Evolutionary conservation across 2,113 vertebrate species (phyloP).

Genomic region (Ovis aries): DNA sequence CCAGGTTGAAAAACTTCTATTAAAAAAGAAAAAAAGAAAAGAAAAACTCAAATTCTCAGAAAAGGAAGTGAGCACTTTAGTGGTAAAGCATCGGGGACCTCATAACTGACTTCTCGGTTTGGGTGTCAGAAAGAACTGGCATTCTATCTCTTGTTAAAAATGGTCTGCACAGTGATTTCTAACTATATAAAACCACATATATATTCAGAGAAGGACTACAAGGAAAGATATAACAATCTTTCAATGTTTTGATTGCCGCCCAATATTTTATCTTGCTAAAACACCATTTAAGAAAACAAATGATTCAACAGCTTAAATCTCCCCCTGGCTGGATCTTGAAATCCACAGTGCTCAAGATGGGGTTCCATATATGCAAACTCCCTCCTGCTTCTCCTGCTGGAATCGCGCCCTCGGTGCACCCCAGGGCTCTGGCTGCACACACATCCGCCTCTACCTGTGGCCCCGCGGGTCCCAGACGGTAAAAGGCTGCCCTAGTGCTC

Average conservation of each 20-base stretch:
- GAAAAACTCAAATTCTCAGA: neutral
- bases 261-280: conserved; percentile 14
- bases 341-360: neutral
- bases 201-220: neutral
- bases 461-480: accelerated
- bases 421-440: neutral
- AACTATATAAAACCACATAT: neutral
- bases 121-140: neutral
- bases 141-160: neutral
- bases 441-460: neutral
- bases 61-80: neutral
- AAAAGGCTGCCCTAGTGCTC: neutral
- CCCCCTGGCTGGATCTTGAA: neutral
- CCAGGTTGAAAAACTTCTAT: neutral
- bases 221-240: conserved; percentile 16
- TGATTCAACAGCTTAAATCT: neutral
- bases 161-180: neutral
- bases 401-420: neutral
- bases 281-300: neutral
- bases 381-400: neutral
- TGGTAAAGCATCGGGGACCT: neutral
- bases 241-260: neutral
- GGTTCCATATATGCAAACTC: neutral
- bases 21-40: neutral
- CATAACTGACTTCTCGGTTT: neutral